Evolutionary conservation across 1,140 invertebrate species (phyloP).

Genomic region (Drosophila pandora): DNA sequence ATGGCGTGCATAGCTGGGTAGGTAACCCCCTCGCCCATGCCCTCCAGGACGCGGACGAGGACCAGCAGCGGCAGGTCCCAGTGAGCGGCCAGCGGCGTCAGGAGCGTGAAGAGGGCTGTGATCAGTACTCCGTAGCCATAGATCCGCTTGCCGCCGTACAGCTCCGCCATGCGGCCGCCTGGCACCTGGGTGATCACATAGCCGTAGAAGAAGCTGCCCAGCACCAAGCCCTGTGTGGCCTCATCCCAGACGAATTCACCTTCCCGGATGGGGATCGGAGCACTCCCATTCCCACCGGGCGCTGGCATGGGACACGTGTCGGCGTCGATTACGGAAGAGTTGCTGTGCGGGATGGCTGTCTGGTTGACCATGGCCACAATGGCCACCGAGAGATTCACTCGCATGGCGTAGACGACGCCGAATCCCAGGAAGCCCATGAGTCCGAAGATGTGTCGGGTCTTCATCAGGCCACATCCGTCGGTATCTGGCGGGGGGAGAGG

Average conservation of each 20-base stretch:
- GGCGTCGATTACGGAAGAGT: slow-evolving; percentile 84
- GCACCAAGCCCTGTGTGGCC: slow-evolving; percentile 90
- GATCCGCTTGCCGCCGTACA: slow-evolving; percentile 91
- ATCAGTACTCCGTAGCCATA: slow-evolving; percentile 91
- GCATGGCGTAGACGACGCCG: slow-evolving; percentile 94
- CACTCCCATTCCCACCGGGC: slow-evolving; percentile 84
- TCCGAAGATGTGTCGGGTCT: slow-evolving; percentile 90
- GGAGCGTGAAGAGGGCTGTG: slow-evolving; percentile 90
- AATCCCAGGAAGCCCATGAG: slow-evolving; percentile 92
- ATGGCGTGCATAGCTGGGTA: slow-evolving; percentile 93
- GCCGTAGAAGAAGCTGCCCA: slow-evolving; percentile 94
- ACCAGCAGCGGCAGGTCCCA: slow-evolving; percentile 90
- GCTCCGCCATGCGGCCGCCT: slow-evolving; percentile 91
- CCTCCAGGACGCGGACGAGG: slow-evolving; percentile 91
- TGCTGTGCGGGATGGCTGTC: slow-evolving; percentile 86
- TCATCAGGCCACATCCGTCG: slow-evolving; percentile 62
- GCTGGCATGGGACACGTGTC: slow-evolving; percentile 86
- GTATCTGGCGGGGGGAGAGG: background rate
- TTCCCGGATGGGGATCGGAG: slow-evolving; percentile 80
- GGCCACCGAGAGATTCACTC: slow-evolving; percentile 96
- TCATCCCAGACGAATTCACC: slow-evolving; percentile 92
- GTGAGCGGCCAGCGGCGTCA: slow-evolving; percentile 89
- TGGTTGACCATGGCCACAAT: slow-evolving; percentile 97
- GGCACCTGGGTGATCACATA: slow-evolving; percentile 95
- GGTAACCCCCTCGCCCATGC: slow-evolving; percentile 93